Percentiles rank a stretch among this genome's conserved stretches.
These are phyloP conservation scores for Notoglanidium macrostoma DNA, from an alignment of 2,797 vertebrate species.

Conservation along the genomic window DNA sequence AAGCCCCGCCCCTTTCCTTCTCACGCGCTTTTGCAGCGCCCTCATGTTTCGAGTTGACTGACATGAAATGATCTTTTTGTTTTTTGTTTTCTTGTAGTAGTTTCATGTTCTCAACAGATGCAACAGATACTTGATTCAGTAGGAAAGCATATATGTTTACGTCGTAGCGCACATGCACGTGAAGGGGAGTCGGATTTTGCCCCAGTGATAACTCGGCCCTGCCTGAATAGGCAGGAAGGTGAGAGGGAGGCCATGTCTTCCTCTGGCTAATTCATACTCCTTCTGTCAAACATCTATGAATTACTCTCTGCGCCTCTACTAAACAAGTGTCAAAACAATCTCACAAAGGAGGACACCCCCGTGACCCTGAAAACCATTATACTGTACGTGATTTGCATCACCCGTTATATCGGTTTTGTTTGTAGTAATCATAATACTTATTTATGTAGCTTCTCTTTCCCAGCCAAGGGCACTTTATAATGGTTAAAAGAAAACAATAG, in stretches of 20 bases:
- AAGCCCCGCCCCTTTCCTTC: no score
- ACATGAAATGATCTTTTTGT: neutral
- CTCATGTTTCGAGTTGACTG: neutral
- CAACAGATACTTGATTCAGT: neutral
- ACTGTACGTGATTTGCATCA: neutral
- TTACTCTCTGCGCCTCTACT: conserved; percentile 47
- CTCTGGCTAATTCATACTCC: conserved; percentile 43
- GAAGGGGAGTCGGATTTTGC: conserved; percentile 24
- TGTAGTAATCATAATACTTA: neutral
- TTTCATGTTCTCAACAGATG: no score
- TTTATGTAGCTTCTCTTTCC: neutral
- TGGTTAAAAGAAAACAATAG: neutral
- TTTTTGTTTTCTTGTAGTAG: no score
- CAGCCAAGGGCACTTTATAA: neutral
- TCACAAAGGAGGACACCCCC: conserved; percentile 21
- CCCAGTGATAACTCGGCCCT: conserved; percentile 46
- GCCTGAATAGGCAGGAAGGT: conserved; percentile 53
- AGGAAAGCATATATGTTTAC: neutral
- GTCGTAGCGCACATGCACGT: neutral
- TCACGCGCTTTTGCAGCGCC: no score
- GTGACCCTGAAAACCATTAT: conserved; percentile 20
- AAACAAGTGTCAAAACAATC: conserved; percentile 56
- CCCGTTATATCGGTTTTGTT: neutral
- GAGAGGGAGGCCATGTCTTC: conserved; percentile 51
- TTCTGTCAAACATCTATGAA: conserved; percentile 53